Conservation (phyloP, 2,888 invertebrate species). For the Aethes cnicana region DNA sequence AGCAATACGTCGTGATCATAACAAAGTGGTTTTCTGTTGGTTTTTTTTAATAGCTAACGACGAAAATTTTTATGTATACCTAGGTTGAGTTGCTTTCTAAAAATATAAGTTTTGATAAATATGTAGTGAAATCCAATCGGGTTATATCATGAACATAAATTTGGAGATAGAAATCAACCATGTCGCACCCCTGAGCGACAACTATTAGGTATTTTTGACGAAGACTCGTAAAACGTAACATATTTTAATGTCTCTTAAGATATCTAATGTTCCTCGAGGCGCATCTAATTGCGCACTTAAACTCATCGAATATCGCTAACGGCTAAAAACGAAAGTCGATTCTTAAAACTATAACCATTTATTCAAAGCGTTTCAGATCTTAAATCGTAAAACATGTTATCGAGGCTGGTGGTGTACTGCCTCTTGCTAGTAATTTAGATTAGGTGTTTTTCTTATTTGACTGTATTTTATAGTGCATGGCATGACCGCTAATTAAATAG, state of each 20-base stretch:
- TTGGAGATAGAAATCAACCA: too few relatives aligned
- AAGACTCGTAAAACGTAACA: not conserved
- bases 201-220: not conserved
- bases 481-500: slow-evolving; percentile 7
- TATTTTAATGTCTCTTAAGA: not conserved
- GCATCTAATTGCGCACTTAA: slow-evolving; percentile 3
- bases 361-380: slow-evolving; percentile 30
- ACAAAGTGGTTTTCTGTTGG: too few relatives aligned
- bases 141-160: too few relatives aligned
- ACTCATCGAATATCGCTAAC: slow-evolving; percentile 24
- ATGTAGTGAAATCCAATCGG: too few relatives aligned
- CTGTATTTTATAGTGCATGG: not conserved
- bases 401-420: slow-evolving; percentile 16
- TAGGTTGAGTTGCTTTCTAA: too few relatives aligned
- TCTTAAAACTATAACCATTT: slow-evolving; percentile 40
- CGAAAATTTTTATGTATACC: too few relatives aligned
- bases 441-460: slow-evolving; percentile 6
- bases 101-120: too few relatives aligned
- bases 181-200: too few relatives aligned
- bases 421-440: slow-evolving; percentile 4
- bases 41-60: too few relatives aligned
- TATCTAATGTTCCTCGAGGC: not conserved
- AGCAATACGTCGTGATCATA: too few relatives aligned
- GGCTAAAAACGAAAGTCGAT: slow-evolving; percentile 42
- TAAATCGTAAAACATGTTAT: slow-evolving; percentile 23